Evolutionary conservation across 1,140 invertebrate species (phyloP).

Genomic region (Drosophila paulistorum): DNA sequence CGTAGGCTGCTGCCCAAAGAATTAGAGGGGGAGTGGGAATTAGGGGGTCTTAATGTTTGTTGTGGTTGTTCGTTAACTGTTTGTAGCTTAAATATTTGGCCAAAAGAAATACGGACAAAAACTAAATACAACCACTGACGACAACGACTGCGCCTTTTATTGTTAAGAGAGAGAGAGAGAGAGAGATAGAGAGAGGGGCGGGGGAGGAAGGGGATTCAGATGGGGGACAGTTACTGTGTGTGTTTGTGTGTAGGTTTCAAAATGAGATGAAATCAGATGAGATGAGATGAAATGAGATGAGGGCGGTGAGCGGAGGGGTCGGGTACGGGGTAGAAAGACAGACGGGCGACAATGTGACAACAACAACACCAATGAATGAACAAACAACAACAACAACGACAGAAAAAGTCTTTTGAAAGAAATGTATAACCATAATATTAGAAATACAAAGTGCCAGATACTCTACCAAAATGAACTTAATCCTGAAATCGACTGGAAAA

Average conservation of each 20-base stretch:
- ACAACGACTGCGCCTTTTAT: slow-evolving; percentile 42
- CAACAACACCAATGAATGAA: slow-evolving; percentile 16
- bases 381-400: slow-evolving; percentile 50
- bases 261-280: slow-evolving; percentile 42
- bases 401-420: slow-evolving; percentile 15
- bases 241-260: slow-evolving; percentile 64
- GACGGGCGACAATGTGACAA: slow-evolving; percentile 67
- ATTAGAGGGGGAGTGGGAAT: not conserved
- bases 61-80: slow-evolving; percentile 52
- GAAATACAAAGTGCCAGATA: not conserved
- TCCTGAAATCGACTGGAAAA: too few species aligned
- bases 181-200: too few species aligned
- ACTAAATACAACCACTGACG: slow-evolving; percentile 43
- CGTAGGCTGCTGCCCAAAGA: slow-evolving; percentile 42
- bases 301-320: not conserved
- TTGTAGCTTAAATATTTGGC: slow-evolving; percentile 67
- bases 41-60: slow-evolving; percentile 27
- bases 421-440: slow-evolving; percentile 20
- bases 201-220: not conserved
- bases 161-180: slow-evolving; percentile 6
- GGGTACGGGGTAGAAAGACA: slow-evolving; percentile 42
- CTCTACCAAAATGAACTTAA: not conserved
- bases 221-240: slow-evolving; percentile 18
- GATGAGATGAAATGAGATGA: slow-evolving; percentile 2
- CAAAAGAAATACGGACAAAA: slow-evolving; percentile 38